Percentiles rank a stretch among this genome's conserved stretches.
Evolutionary conservation across 2,888 invertebrate species (phyloP).

Genomic region (Drosophila dives): DNA sequence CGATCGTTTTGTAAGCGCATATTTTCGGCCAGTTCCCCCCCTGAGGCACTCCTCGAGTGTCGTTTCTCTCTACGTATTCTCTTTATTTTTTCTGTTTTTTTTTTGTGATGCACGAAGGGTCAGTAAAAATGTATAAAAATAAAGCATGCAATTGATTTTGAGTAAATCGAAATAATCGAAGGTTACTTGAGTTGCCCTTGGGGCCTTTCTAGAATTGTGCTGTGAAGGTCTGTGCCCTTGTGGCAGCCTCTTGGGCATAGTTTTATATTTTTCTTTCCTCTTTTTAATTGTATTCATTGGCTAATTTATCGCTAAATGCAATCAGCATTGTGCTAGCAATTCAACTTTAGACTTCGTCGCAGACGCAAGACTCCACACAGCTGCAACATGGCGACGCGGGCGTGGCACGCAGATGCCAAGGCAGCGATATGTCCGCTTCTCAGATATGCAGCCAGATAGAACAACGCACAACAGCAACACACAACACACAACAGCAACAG

Average conservation of each 20-base stretch:
- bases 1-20: slow-evolving; percentile 30
- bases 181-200: slow-evolving; percentile 58
- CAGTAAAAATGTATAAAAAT: slow-evolving; percentile 53
- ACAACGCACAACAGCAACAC: slow-evolving; percentile 37
- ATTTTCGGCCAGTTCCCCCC: slow-evolving; percentile 36
- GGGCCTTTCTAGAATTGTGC: slow-evolving; percentile 63
- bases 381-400: slow-evolving; percentile 56
- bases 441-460: slow-evolving; percentile 63
- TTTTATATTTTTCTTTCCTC: slow-evolving; percentile 13
- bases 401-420: slow-evolving; percentile 70
- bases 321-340: slow-evolving; percentile 74
- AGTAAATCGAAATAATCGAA: slow-evolving; percentile 62
- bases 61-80: slow-evolving; percentile 17
- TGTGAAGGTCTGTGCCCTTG: slow-evolving; percentile 69
- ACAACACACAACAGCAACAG: slow-evolving; percentile 26
- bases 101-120: slow-evolving; percentile 36
- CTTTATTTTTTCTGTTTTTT: background rate
- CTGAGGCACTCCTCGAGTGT: slow-evolving; percentile 26
- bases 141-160: slow-evolving; percentile 74
- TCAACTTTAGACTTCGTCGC: slow-evolving; percentile 53
- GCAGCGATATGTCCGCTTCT: slow-evolving; percentile 47
- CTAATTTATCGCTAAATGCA: slow-evolving; percentile 77
- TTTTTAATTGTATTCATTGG: slow-evolving; percentile 79
- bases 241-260: slow-evolving; percentile 28
- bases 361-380: slow-evolving; percentile 42